These are phyloP conservation scores for Leptinotarsa undecemlineata DNA, from an alignment of 1,140 invertebrate species.

Conservation along the genomic window DNA sequence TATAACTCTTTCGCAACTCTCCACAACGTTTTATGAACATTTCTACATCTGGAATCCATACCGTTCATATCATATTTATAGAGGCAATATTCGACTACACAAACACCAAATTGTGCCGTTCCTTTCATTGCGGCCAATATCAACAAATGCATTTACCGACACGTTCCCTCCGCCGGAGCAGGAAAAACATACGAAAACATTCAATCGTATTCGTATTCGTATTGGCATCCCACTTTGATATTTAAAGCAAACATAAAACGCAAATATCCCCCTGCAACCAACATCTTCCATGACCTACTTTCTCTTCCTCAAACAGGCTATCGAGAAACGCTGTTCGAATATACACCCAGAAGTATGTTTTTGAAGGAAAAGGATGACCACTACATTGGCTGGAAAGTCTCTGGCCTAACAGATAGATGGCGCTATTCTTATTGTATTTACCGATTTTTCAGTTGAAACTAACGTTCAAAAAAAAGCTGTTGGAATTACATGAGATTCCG, in stretches of 20 bases:
- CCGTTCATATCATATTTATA: background rate
- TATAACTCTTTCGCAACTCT: too few species aligned
- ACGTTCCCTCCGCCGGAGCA: background rate
- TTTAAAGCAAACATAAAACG: conserved; percentile 6
- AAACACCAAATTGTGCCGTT: background rate
- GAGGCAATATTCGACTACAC: background rate
- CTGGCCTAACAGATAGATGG: too few species aligned
- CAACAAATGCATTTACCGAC: conserved; percentile 1
- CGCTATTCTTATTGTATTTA: too few species aligned
- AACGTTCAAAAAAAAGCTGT: too few species aligned
- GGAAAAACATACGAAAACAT: background rate
- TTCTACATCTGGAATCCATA: too few species aligned
- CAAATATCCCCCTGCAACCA: background rate
- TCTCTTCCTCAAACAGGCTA: background rate
- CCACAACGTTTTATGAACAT: too few species aligned
- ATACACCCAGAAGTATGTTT: background rate
- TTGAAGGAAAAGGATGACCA: too few species aligned
- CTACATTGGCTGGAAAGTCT: too few species aligned
- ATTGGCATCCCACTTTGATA: conserved; percentile 5
- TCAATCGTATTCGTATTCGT: background rate
- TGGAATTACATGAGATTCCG: too few species aligned
- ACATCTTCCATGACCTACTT: background rate
- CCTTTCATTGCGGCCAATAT: background rate
- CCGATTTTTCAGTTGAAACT: too few species aligned
- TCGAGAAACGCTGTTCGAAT: background rate